Base-by-base conservation (phyloP, 2,888 invertebrate genomes). In the Byasa hedistus region DNA sequence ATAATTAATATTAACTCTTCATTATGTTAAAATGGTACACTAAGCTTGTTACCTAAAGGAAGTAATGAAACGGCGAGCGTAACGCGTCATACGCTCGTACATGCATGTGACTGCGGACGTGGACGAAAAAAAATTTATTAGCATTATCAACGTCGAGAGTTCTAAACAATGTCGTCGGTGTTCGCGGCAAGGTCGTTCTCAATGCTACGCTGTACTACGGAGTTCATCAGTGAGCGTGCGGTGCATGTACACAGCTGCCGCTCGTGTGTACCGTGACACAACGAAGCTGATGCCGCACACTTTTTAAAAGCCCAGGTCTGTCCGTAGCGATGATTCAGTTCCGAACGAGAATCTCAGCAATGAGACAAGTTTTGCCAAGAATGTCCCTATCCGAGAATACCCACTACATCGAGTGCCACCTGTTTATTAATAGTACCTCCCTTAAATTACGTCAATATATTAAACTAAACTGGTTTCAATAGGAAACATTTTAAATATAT, bases 111-210 rank as follows among this genome's bases (percentile, higher is more conserved):
- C 12, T 65, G 48, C 48, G 48, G 48, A 48, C n/a, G 19, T 48
- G n/a, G n/a, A n/a, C 19, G n/a, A 48, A n/a, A 48, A 69, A 73
- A 71, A 76, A 62, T 48, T 52, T 67, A 65, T 68, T 79, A 63
- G 75, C 71, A 75, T 71, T 79, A 79, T 74, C 58, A 66, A 55
- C 51, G 71, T 51, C 51, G 59, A 56, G 56, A 66, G 57, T 39
- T 57, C 68, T 69, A 69, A 68, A 67, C 67, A 68, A 69, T 70
- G 78, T 71, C 75, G 72, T 69, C 72, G 73, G 73, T 77, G 74
- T 70, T 75, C 78, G 80, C 83, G 86, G 76, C 87, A 88, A 91
- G 88, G 89, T 86, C 89, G 84, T 76, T 78, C 73, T 84, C 85
- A 86, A 87, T 88, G 87, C 82, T 84, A 85, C 82, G 77, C 44